Conservation (phyloP, 2,888 invertebrate genomes). For the Atrina japonica region DNA sequence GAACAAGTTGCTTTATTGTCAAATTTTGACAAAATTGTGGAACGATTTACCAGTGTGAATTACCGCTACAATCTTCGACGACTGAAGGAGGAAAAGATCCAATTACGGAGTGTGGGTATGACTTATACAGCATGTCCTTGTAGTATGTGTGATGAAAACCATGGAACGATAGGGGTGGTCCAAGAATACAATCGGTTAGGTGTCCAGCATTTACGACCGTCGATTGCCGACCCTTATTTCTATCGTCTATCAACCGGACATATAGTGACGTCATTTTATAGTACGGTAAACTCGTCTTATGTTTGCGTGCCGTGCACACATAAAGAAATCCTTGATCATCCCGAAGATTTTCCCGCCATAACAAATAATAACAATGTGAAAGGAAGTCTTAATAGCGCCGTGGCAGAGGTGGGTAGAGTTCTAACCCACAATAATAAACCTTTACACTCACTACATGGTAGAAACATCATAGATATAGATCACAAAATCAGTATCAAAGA, state of each 20-base stretch:
- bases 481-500: constrained; percentile 69
- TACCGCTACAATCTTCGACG: constrained; percentile 56
- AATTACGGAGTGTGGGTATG: constrained; percentile 70
- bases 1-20: constrained; percentile 68
- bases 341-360: constrained; percentile 60
- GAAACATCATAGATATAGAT: constrained; percentile 75
- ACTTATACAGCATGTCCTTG: constrained; percentile 72
- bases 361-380: constrained; percentile 58
- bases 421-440: constrained; percentile 70
- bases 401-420: constrained; percentile 72
- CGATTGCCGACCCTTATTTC: constrained; percentile 58
- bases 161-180: constrained; percentile 73
- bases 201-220: constrained; percentile 66
- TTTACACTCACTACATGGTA: constrained; percentile 70
- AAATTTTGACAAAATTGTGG: constrained; percentile 72
- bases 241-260: constrained; percentile 68
- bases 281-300: constrained; percentile 71
- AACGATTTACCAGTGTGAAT: constrained; percentile 69
- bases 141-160: constrained; percentile 70
- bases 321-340: constrained; percentile 63
- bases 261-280: constrained; percentile 73
- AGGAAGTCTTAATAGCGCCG: constrained; percentile 54
- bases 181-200: constrained; percentile 71
- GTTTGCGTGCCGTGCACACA: constrained; percentile 76
- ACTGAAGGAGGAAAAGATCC: constrained; percentile 70